phyloP scores from a whole-genome alignment of 1,140 invertebrate genomes.

The Euborellia annulipes region DNA sequence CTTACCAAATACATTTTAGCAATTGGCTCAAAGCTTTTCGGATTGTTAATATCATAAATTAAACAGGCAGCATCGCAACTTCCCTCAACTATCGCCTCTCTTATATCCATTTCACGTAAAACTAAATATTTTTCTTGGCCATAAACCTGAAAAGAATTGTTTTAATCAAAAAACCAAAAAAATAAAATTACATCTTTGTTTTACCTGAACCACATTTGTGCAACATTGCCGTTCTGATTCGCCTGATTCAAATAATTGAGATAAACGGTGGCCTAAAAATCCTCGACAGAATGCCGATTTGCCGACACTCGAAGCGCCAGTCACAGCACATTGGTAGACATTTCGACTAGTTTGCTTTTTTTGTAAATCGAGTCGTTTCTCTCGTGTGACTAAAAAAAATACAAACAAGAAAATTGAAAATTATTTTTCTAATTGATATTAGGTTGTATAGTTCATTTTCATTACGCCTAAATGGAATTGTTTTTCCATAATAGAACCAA shows the following conservation, averaged over 20 bases:
- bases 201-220: too few species aligned
- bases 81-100: constrained; percentile 75
- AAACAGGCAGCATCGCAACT: constrained; percentile 97
- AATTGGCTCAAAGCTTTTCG: constrained; percentile 91
- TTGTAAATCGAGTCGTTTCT: constrained; percentile 84
- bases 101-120: constrained; percentile 73
- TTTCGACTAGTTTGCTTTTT: constrained; percentile 91
- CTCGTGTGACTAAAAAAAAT: constrained; percentile 77
- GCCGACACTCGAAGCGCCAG: constrained; percentile 81
- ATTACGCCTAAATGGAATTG: too few species aligned
- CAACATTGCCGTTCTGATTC: too few species aligned
- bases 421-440: too few species aligned
- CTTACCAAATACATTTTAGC: constrained; percentile 88
- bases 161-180: too few species aligned
- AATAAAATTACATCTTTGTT: too few species aligned
- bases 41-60: constrained; percentile 86
- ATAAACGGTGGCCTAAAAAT: constrained; percentile 48
- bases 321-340: constrained; percentile 94
- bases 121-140: constrained; percentile 92
- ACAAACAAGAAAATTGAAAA: too few species aligned
- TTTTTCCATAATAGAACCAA: too few species aligned
- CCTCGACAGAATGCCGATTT: constrained; percentile 90
- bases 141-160: constrained; percentile 53
- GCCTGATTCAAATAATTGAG: too few species aligned
- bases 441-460: too few species aligned